phyloP scores from a whole-genome alignment of 2,888 invertebrate genomes.

The Biston stratarius region DNA sequence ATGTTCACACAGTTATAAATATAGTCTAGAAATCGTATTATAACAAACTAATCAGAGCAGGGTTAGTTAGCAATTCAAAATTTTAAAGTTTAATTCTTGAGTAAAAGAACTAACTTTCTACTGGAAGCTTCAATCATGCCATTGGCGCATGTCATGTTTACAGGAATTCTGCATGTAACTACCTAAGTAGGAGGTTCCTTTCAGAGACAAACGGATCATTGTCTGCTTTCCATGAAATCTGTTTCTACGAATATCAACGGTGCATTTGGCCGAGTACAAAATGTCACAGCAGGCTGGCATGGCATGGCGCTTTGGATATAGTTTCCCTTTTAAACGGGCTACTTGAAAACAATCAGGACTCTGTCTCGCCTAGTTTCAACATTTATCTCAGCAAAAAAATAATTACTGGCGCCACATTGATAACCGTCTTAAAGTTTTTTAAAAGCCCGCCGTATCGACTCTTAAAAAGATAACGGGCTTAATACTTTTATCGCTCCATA shows the following conservation, averaged over 20 bases:
- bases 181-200: constrained; percentile 35
- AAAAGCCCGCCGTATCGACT: constrained; percentile 49
- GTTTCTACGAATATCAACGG: constrained; percentile 59
- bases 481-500: constrained; percentile 59
- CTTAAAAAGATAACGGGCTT: constrained; percentile 51
- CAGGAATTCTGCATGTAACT: constrained; percentile 20
- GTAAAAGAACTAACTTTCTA: too few relatives aligned
- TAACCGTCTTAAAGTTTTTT: constrained; percentile 53
- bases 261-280: constrained; percentile 53
- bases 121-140: constrained; percentile 13
- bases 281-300: constrained; percentile 9
- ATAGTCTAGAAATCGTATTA: too few relatives aligned
- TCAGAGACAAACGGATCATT: constrained; percentile 51
- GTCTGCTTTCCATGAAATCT: constrained; percentile 64
- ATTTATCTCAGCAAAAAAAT: constrained; percentile 46
- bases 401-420: constrained; percentile 35
- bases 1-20: too few relatives aligned
- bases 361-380: constrained; percentile 46
- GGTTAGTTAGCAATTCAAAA: too few relatives aligned
- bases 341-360: constrained; percentile 21
- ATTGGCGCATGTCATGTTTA: constrained; percentile 18
- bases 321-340: constrained; percentile 14
- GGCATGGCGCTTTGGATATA: constrained; percentile 3
- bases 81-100: too few relatives aligned
- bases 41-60: too few relatives aligned